Conservation (phyloP, 1,140 invertebrate species). For the Drosophila tristis region DNA sequence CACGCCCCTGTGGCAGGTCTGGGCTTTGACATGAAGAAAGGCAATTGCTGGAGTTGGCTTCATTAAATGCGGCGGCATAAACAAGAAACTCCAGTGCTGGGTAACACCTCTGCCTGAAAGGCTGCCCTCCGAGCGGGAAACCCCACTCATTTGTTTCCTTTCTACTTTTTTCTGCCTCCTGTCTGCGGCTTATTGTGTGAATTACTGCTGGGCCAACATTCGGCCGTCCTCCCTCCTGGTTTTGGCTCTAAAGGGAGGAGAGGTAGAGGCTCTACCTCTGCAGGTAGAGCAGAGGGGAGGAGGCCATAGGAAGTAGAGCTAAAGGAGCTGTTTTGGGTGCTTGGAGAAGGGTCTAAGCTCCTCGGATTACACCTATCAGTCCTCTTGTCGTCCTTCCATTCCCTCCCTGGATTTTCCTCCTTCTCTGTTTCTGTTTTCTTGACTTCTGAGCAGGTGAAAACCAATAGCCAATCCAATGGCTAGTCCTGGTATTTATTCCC, state of each 20-base stretch:
- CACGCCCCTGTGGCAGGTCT: too few relatives aligned
- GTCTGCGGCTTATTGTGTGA: slow-evolving; percentile 78
- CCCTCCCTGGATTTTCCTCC: neutral
- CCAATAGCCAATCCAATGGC: neutral
- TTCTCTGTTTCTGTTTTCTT: neutral
- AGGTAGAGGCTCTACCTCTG: slow-evolving; percentile 2
- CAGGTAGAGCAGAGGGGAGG: neutral
- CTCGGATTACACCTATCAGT: slow-evolving; percentile 30
- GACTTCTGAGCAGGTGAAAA: too few relatives aligned
- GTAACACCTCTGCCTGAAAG: slow-evolving; percentile 20
- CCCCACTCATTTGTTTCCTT: slow-evolving; percentile 20
- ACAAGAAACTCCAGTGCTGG: neutral
- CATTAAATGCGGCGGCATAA: neutral
- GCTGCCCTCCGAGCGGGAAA: neutral
- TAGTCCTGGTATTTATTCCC: too few relatives aligned
- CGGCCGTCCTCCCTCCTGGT: slow-evolving; percentile 10
- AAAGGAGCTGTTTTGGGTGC: slow-evolving; percentile 4
- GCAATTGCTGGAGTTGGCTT: too few relatives aligned
- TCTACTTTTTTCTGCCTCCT: slow-evolving; percentile 40
- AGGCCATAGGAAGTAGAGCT: slow-evolving; percentile 3
- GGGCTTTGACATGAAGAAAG: too few relatives aligned
- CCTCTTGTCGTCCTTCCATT: too few relatives aligned
- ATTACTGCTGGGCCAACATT: slow-evolving; percentile 55
- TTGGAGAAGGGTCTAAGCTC: slow-evolving; percentile 15
- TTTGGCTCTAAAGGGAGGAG: neutral